These are phyloP conservation scores for Eclectus roratus DNA, from an alignment of 2,113 vertebrate species.

Conservation along the genomic window DNA sequence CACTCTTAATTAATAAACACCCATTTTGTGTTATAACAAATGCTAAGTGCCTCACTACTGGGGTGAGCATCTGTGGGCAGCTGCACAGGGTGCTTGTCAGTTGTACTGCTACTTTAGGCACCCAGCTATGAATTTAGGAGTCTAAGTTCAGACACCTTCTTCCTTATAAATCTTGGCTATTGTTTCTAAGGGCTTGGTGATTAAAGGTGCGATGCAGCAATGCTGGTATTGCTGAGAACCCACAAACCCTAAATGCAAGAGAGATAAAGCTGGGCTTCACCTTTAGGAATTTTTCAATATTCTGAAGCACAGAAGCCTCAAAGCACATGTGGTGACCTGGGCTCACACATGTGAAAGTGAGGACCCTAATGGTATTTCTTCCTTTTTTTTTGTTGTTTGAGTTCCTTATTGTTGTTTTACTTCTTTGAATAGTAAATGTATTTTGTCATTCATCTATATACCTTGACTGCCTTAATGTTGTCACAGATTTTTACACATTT, in stretches of 20 bases:
- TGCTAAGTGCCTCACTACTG: conserved; percentile 46
- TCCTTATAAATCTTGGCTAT: not conserved
- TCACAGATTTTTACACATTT: conserved; percentile 72
- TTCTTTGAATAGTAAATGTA: conserved; percentile 73
- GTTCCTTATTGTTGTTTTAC: conserved; percentile 75
- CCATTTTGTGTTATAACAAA: not conserved
- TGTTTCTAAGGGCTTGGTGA: conserved; percentile 34
- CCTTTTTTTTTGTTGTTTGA: conserved; percentile 72
- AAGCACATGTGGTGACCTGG: not conserved
- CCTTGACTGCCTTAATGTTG: conserved; percentile 81
- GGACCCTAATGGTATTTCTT: conserved; percentile 58
- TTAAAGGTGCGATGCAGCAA: not conserved
- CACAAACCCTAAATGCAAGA: not conserved
- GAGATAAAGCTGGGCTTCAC: not conserved
- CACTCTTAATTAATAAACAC: not conserved
- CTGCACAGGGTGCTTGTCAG: not conserved
- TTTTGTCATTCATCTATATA: conserved; percentile 77
- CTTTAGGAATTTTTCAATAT: not conserved
- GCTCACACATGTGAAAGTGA: not conserved
- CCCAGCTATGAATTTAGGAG: not conserved
- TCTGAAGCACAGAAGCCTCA: not conserved
- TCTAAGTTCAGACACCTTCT: not conserved
- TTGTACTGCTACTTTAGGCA: conserved; percentile 4
- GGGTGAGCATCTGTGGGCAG: conserved; percentile 1
- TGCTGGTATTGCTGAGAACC: conserved; percentile 37